Conservation (phyloP, 1,140 invertebrate genomes). For the Plodia interpunctella region DNA sequence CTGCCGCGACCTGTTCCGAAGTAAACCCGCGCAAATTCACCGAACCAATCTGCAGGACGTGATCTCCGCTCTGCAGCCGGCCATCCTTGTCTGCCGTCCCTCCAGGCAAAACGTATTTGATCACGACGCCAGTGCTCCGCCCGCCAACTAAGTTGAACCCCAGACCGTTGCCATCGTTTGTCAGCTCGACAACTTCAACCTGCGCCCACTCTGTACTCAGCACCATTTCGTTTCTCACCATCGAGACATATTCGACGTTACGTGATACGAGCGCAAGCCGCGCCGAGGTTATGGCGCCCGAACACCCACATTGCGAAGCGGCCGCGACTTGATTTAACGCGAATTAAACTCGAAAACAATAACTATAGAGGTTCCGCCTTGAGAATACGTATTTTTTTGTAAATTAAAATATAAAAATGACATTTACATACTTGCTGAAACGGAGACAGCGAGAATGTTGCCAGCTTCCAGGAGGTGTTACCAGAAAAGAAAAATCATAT, state of each 20-base stretch:
- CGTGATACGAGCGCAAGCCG: slow-evolving; percentile 48
- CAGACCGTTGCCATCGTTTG: slow-evolving; percentile 88
- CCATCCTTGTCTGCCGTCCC: slow-evolving; percentile 94
- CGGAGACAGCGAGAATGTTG: slow-evolving; percentile 69
- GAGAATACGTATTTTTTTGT: slow-evolving; percentile 24
- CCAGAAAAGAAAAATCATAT: slow-evolving; percentile 28
- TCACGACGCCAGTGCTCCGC: slow-evolving; percentile 96
- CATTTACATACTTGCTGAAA: slow-evolving; percentile 75
- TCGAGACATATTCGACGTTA: slow-evolving; percentile 59
- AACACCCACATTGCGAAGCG: slow-evolving; percentile 35
- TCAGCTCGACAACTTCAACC: slow-evolving; percentile 92
- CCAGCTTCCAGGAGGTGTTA: slow-evolving; percentile 50
- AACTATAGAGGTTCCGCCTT: neutral
- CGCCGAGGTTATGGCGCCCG: slow-evolving; percentile 56
- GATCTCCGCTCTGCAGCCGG: slow-evolving; percentile 93
- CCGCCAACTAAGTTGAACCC: slow-evolving; percentile 97
- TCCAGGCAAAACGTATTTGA: slow-evolving; percentile 95
- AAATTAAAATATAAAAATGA: slow-evolving; percentile 68
- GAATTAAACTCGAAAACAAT: neutral
- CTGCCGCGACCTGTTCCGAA: slow-evolving; percentile 94
- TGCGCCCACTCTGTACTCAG: slow-evolving; percentile 95
- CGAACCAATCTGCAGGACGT: slow-evolving; percentile 95
- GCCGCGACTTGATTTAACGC: slow-evolving; percentile 22
- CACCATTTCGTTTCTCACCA: slow-evolving; percentile 79
- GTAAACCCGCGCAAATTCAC: slow-evolving; percentile 94